A percentile compares a stretch with the other conserved stretches of the same genome.
These are phyloP conservation scores for Rhinoderma darwinii DNA, from an alignment of 2,113 vertebrate species.

Conservation along the genomic window DNA sequence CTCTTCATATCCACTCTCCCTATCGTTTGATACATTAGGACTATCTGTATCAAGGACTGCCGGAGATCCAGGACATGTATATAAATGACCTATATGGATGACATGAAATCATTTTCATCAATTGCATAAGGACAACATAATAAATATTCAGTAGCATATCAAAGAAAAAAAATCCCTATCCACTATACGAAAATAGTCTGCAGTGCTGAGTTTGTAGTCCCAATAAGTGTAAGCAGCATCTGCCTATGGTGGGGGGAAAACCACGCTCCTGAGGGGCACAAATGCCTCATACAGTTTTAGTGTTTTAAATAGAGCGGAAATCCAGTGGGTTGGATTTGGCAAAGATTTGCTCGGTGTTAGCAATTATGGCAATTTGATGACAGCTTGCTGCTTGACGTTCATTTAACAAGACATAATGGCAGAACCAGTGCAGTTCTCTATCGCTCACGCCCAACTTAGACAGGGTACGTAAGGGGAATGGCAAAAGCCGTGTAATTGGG, in stretches of 20 bases:
- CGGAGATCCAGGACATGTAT: no score
- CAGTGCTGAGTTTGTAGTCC: neutral
- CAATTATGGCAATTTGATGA: constrained; percentile 59
- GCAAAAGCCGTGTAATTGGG: constrained; percentile 37
- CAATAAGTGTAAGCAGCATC: constrained; percentile 4
- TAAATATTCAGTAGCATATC: neutral
- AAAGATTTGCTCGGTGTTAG: constrained; percentile 43
- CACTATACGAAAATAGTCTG: neutral
- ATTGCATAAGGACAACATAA: no score
- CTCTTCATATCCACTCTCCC: no score
- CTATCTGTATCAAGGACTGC: no score
- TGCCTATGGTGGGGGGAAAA: neutral
- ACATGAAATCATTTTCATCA: no score
- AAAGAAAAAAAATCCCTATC: neutral
- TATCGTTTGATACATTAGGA: no score
- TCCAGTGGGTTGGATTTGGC: constrained; percentile 53
- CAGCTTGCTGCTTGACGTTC: constrained; percentile 55
- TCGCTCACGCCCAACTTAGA: constrained; percentile 21
- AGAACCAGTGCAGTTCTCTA: constrained; percentile 33
- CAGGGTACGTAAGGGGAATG: neutral
- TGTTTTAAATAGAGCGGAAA: constrained; percentile 56
- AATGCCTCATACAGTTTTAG: constrained; percentile 42
- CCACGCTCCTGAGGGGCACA: constrained; percentile 27
- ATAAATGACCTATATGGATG: no score
- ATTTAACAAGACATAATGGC: constrained; percentile 50